These are phyloP conservation scores for Gambusia affinis DNA, from an alignment of 2,113 vertebrate genomes.

Conservation along the genomic window DNA sequence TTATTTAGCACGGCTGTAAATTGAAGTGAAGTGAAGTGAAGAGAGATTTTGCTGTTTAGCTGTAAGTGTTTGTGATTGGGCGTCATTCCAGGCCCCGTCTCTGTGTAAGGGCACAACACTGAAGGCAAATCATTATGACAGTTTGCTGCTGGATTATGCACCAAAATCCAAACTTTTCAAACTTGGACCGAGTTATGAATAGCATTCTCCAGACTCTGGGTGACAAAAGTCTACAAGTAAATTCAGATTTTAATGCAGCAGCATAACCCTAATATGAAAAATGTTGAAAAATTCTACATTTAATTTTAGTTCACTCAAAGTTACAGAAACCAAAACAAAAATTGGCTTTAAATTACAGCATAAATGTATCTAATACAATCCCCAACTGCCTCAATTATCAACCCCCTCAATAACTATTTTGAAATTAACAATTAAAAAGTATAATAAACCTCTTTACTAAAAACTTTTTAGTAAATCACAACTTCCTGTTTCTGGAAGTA, in stretches of 20 bases:
- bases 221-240: background rate
- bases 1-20: slow-evolving; percentile 13
- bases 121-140: slow-evolving; percentile 1
- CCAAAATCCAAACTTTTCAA: background rate
- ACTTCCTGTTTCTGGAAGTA: no score
- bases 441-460: no score
- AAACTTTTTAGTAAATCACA: no score
- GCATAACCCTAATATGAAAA: no score
- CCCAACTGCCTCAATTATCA: no score
- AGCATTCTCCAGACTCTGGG: background rate
- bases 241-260: background rate
- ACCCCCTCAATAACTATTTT: no score
- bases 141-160: background rate
- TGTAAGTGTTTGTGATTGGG: slow-evolving; percentile 37
- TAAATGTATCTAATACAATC: no score
- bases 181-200: background rate
- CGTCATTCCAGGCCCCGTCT: slow-evolving; percentile 6
- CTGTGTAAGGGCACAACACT: background rate
- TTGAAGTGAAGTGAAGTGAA: slow-evolving; percentile 2
- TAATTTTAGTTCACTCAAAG: no score
- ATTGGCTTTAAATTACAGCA: no score
- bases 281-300: no score
- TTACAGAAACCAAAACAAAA: no score
- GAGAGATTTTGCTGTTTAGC: background rate
- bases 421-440: no score